A percentile compares a stretch with the other conserved stretches of the same genome.
phyloP scores from a whole-genome alignment of 2,797 vertebrate genomes.

The Tokudaia muenninki region DNA sequence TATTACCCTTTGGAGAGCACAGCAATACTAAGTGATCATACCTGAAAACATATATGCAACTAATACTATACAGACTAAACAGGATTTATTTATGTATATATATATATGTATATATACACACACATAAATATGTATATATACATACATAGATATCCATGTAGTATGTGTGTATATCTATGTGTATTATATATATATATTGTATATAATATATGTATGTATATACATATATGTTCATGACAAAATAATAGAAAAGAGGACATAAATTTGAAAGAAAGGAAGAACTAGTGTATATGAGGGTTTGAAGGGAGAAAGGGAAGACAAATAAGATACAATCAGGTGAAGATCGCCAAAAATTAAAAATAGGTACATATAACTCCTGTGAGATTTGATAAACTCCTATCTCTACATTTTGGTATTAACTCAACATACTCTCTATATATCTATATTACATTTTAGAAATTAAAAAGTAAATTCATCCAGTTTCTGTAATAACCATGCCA shows the following conservation, averaged over 20 bases:
- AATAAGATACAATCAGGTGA: background rate
- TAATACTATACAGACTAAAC: background rate
- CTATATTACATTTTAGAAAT: background rate
- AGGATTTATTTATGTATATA: background rate
- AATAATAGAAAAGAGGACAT: no score
- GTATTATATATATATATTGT: no score
- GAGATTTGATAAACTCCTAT: background rate
- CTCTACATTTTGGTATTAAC: background rate
- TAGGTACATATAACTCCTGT: no score
- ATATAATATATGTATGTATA: no score
- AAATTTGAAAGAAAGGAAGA: no score
- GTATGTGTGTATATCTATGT: no score
- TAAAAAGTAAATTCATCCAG: background rate
- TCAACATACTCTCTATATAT: background rate
- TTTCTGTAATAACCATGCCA: background rate
- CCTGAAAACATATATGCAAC: background rate
- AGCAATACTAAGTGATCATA: background rate
- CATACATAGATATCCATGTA: no score
- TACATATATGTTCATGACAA: no score
- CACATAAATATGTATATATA: background rate
- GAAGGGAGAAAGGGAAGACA: background rate
- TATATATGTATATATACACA: background rate
- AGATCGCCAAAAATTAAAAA: background rate
- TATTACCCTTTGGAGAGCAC: background rate
- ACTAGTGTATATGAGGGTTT: background rate